These are phyloP conservation scores for Marmota flaviventris DNA, from an alignment of 2,113 vertebrate genomes.

Conservation along the genomic window DNA sequence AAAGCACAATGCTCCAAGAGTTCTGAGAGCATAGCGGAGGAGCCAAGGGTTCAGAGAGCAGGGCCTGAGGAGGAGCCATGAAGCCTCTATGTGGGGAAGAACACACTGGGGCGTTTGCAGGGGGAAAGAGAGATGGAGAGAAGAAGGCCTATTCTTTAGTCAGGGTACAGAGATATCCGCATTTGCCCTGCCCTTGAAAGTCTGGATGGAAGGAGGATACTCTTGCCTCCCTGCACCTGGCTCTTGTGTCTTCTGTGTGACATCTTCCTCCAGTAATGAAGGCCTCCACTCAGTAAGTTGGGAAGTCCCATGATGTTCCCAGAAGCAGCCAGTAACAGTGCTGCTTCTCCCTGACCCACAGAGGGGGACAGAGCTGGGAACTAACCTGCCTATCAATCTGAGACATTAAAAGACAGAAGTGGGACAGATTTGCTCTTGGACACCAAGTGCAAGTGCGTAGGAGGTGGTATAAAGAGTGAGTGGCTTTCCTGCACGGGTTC, in stretches of 20 bases:
- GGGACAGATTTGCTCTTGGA: neutral
- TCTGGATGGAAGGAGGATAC: neutral
- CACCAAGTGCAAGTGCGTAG: too few species aligned
- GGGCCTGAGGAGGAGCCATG: neutral
- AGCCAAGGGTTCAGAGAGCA: rapidly evolving
- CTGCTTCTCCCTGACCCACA: neutral
- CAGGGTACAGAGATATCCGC: neutral
- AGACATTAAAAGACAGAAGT: too few species aligned
- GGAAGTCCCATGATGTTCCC: neutral
- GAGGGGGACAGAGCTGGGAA: neutral
- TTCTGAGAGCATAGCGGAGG: rapidly evolving
- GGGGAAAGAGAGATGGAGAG: neutral
- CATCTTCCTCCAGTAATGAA: neutral
- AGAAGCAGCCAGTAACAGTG: rapidly evolving
- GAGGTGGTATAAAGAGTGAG: too few species aligned
- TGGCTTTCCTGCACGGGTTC: too few species aligned
- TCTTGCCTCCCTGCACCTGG: neutral
- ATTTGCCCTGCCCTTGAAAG: neutral
- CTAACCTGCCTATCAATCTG: neutral
- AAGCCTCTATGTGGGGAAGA: neutral
- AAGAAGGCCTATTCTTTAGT: neutral
- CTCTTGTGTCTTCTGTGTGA: too few species aligned
- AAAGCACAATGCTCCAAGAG: neutral
- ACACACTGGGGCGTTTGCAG: neutral
- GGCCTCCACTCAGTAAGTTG: neutral